Evolutionary conservation across 2,113 vertebrate genomes (phyloP), one percentile per base, ranked within the genome.

Genomic region (Rhea americana): DNA sequence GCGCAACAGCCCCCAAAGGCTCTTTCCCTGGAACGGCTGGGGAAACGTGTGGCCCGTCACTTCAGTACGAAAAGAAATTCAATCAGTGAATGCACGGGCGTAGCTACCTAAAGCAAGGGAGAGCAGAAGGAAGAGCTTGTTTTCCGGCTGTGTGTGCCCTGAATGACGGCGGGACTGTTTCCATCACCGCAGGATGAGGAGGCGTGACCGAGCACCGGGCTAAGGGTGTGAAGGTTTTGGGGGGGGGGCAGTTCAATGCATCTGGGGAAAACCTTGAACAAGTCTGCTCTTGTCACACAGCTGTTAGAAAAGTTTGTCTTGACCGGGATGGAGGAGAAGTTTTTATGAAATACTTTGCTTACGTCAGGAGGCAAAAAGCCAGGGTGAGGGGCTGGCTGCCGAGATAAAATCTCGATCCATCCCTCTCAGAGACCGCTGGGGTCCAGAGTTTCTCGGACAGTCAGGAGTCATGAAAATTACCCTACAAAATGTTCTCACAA

Each of bases 231-330:
- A 11, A 0, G 1, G 8, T 2, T 66, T 65, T 3, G 39, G 43
- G 43, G 43, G 43, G 43, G 25, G 9, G 51, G 4, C 35, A 5
- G 0, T 65, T 83, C 70, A 73, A 50, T 81, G 22, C 26, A 21
- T 12, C 37, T 61, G 41, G 91, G 55, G 11, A 43, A 8, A 85
- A 70, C 26, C 74, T 19, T 68, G 63, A 35, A 30, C 22, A 76
- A 47, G 13, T 4, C 32, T 25, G 55, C 87, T 90, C 71, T 73
- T 66, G 75, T 86, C 73, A 41, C 39, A 79, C 72, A 24, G 32
- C 43, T 86, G 32, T 47, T 85, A 47, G 85, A 74, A 75, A 93
- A 94, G 81, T 87, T 93, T 61, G n/a, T 50, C 72, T 78, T 85
- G 85, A 71, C 35, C 30, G 45, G 59, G 68, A 47, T 28, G 30